Conservation (phyloP, 2,888 invertebrate species). For the Stegophylla sp. region DNA sequence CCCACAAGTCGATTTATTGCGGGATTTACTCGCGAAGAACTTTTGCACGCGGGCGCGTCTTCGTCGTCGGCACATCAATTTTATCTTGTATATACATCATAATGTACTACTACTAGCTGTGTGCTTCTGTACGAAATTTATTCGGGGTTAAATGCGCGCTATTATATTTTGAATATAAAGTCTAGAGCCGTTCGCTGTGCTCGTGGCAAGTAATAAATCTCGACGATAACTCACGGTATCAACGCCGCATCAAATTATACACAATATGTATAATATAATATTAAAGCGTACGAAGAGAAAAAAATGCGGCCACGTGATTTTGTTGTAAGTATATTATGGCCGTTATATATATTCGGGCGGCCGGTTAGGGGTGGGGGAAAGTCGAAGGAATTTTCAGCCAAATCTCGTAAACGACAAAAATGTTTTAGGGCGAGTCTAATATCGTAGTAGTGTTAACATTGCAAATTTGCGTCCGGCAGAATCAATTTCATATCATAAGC, state of each 20-base stretch:
- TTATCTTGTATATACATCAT: not conserved
- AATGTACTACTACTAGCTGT: too few species aligned
- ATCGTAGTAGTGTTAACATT: too few species aligned
- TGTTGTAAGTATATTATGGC: too few species aligned
- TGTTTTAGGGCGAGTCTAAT: too few species aligned
- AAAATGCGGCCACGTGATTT: not conserved
- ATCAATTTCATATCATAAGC: too few species aligned
- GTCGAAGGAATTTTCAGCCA: too few species aligned
- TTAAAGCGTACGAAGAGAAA: not conserved
- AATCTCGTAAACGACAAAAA: too few species aligned
- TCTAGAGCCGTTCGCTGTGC: not conserved
- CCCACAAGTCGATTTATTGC: not conserved
- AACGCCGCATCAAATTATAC: not conserved
- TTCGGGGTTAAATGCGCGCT: not conserved
- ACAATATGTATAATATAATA: not conserved
- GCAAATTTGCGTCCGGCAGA: too few species aligned
- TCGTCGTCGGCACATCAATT: not conserved
- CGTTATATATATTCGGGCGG: too few species aligned
- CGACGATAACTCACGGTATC: conserved; percentile 20
- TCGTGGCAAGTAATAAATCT: conserved; percentile 3
- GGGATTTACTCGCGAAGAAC: not conserved
- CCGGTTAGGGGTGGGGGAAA: too few species aligned
- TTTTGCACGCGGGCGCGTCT: not conserved
- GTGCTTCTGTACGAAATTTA: not conserved
- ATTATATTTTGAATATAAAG: conserved; percentile 3